These are phyloP conservation scores for Otus sunia DNA, from an alignment of 2,113 vertebrate species.

Conservation along the genomic window DNA sequence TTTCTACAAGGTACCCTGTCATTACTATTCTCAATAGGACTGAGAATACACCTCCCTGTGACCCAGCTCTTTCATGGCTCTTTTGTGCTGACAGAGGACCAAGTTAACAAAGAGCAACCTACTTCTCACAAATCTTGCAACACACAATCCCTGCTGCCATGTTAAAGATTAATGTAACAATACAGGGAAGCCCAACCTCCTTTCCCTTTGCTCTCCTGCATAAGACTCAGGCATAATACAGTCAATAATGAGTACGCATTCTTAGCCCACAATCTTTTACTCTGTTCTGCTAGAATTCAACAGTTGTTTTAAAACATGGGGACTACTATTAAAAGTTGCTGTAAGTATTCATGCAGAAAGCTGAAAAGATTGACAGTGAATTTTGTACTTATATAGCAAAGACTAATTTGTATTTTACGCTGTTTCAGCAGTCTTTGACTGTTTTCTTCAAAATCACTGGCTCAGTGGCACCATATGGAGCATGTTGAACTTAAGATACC, in stretches of 20 bases:
- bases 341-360: slow-evolving; percentile 44
- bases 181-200: not conserved
- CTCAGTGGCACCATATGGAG: slow-evolving; percentile 74
- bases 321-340: slow-evolving; percentile 39
- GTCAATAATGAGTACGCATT: not conserved
- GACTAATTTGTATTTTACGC: slow-evolving; percentile 68
- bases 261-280: not conserved
- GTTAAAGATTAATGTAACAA: not conserved
- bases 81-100: not conserved
- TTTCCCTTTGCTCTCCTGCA: not conserved
- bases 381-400: slow-evolving; percentile 60
- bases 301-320: slow-evolving; percentile 40
- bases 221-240: not conserved
- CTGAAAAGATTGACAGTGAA: slow-evolving; percentile 61
- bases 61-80: not conserved
- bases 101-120: not conserved
- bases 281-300: slow-evolving; percentile 10
- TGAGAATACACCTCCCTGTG: not conserved
- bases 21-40: not conserved
- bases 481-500: slow-evolving; percentile 74
- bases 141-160: not conserved
- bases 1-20: not conserved
- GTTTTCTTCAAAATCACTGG: slow-evolving; percentile 74
- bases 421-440: slow-evolving; percentile 69
- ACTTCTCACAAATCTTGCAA: not conserved